Conservation (phyloP, 2,888 invertebrate genomes). For the Polyommatus icarus region DNA sequence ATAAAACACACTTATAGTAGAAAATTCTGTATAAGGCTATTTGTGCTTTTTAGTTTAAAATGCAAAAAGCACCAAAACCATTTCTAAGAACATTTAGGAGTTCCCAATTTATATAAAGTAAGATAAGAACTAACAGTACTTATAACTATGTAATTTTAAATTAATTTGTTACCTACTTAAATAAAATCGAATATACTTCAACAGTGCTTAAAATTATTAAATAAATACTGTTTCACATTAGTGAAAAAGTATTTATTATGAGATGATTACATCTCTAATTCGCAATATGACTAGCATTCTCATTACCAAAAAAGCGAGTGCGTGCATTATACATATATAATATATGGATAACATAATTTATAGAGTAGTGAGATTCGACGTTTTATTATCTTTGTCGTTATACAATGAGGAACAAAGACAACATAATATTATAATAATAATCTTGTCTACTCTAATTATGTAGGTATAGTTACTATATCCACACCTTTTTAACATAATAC, state of each 20-base stretch:
- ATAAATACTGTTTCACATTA: conserved; percentile 21
- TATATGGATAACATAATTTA: background rate
- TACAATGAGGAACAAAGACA: conserved; percentile 11
- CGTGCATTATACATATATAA: background rate
- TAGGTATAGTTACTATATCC: background rate
- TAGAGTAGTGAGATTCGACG: conserved; percentile 2
- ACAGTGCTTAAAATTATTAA: conserved; percentile 5
- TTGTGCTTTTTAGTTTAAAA: conserved; percentile 29
- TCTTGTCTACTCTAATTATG: background rate
- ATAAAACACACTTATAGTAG: conserved; percentile 8
- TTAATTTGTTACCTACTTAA: conserved; percentile 24
- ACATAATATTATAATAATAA: background rate
- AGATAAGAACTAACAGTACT: background rate
- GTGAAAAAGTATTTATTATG: too few species aligned
- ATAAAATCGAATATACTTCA: background rate
- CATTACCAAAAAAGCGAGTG: background rate
- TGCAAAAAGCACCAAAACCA: conserved; percentile 31
- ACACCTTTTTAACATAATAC: background rate
- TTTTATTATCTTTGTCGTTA: background rate
- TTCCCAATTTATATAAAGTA: conserved; percentile 1
- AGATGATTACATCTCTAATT: conserved; percentile 4
- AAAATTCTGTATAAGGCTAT: conserved; percentile 29
- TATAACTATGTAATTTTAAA: conserved; percentile 5
- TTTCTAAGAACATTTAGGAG: background rate
- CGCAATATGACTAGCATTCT: conserved; percentile 13